Conservation (phyloP, 2,888 invertebrate species). For the Tuta absoluta region DNA sequence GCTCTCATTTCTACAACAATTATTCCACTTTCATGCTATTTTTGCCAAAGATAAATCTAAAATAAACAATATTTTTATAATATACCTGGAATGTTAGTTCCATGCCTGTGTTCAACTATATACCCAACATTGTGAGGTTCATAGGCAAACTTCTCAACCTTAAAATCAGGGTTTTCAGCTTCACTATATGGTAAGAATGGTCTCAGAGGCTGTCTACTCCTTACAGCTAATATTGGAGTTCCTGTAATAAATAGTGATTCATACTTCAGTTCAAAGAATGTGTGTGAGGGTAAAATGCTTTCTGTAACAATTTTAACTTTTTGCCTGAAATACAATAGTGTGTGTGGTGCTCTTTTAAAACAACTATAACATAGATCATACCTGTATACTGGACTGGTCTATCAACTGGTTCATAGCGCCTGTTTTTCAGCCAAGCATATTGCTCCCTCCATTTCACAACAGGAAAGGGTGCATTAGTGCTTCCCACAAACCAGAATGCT, state of each 20-base stretch:
- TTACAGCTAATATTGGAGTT: conserved; percentile 84
- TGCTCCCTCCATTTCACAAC: conserved; percentile 66
- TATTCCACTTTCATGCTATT: no score
- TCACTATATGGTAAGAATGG: conserved; percentile 82
- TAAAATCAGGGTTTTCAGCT: conserved; percentile 77
- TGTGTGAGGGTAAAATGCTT: neutral
- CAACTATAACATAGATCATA: conserved; percentile 32
- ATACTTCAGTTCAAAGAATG: no score
- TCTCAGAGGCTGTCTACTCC: conserved; percentile 85
- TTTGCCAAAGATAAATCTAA: neutral
- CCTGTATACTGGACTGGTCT: conserved; percentile 87
- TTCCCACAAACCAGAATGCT: conserved; percentile 93
- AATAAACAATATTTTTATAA: neutral
- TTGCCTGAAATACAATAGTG: neutral
- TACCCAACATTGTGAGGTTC: conserved; percentile 85
- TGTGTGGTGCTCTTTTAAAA: neutral
- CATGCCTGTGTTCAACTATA: conserved; percentile 79
- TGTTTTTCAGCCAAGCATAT: conserved; percentile 62
- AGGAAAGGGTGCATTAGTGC: conserved; percentile 81
- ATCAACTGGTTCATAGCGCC: conserved; percentile 80
- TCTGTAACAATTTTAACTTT: no score
- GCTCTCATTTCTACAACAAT: no score
- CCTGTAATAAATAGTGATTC: conserved; percentile 52
- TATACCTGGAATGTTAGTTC: conserved; percentile 88
- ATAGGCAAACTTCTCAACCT: conserved; percentile 81